Percentiles rank a stretch among this genome's conserved stretches.
phyloP scores from a whole-genome alignment of 2,888 invertebrate genomes.

The Caenorhabditis zanzibari region DNA sequence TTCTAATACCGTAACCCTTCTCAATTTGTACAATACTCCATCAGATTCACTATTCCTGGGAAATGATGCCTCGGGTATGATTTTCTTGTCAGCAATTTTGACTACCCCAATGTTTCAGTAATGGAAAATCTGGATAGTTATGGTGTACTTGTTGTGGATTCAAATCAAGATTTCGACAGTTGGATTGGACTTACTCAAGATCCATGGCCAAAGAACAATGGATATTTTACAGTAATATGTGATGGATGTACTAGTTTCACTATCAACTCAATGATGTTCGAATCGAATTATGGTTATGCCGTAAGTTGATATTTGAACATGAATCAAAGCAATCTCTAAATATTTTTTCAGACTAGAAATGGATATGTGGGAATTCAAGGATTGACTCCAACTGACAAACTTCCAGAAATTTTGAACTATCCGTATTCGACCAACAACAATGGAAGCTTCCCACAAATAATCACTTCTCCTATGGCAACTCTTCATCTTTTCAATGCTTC shows the following conservation, averaged over 20 bases:
- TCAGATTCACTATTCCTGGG: slow-evolving; percentile 29
- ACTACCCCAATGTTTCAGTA: slow-evolving; percentile 2
- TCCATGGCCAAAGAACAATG: background rate
- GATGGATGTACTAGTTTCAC: slow-evolving; percentile 28
- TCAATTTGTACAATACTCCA: slow-evolving; percentile 40
- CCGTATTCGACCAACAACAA: slow-evolving; percentile 35
- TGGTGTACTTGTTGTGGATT: slow-evolving; percentile 12
- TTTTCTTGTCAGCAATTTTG: background rate
- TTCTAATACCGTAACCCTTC: slow-evolving; percentile 17
- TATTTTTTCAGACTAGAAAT: background rate
- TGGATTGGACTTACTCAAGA: slow-evolving; percentile 23
- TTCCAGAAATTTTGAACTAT: slow-evolving; percentile 24
- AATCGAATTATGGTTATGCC: background rate
- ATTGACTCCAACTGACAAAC: slow-evolving; percentile 40
- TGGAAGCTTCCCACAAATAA: slow-evolving; percentile 42
- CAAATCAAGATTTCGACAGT: background rate
- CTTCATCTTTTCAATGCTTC: slow-evolving; percentile 23
- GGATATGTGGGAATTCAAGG: slow-evolving; percentile 39
- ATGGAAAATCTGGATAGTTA: slow-evolving; percentile 12
- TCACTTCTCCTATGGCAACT: slow-evolving; percentile 45
- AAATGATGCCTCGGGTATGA: slow-evolving; percentile 41
- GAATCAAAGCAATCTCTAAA: too few relatives aligned
- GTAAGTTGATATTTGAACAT: background rate
- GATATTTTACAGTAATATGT: slow-evolving; percentile 43
- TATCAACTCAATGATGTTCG: slow-evolving; percentile 30